These are phyloP conservation scores for Tethea ocularis DNA, from an alignment of 2,888 invertebrate genomes.

Conservation along the genomic window DNA sequence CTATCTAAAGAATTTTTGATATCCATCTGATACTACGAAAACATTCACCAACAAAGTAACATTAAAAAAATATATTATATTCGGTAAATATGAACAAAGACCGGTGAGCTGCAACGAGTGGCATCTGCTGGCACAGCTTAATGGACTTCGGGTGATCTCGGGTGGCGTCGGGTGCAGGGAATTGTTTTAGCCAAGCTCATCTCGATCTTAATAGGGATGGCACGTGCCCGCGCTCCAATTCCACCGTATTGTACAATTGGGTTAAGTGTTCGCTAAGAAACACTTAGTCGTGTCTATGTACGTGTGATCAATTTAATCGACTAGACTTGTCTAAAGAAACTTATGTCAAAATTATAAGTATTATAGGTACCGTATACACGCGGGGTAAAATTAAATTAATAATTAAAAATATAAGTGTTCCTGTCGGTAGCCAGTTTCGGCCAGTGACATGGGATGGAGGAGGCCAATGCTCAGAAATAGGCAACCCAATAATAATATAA, in stretches of 20 bases:
- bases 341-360: background rate
- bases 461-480: too few relatives aligned
- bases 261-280: slow-evolving; percentile 23
- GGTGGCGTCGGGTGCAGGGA: slow-evolving; percentile 46
- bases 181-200: slow-evolving; percentile 47
- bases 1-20: too few relatives aligned
- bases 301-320: background rate
- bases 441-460: too few relatives aligned
- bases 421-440: too few relatives aligned
- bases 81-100: slow-evolving; percentile 11
- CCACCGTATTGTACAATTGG: slow-evolving; percentile 24
- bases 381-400: too few relatives aligned
- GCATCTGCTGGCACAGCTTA: slow-evolving; percentile 18
- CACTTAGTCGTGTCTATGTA: slow-evolving; percentile 1
- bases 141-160: slow-evolving; percentile 16
- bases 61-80: background rate
- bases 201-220: slow-evolving; percentile 23
- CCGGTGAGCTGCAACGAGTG: slow-evolving; percentile 12
- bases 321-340: background rate
- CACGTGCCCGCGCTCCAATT: slow-evolving; percentile 19
- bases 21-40: background rate
- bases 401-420: too few relatives aligned
- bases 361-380: too few relatives aligned
- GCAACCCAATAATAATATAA: too few relatives aligned
- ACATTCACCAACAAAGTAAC: background rate